Evolutionary conservation across 2,113 vertebrate genomes (phyloP), one percentile per base, ranked within the genome.

Genomic region (Mugil cephalus): DNA sequence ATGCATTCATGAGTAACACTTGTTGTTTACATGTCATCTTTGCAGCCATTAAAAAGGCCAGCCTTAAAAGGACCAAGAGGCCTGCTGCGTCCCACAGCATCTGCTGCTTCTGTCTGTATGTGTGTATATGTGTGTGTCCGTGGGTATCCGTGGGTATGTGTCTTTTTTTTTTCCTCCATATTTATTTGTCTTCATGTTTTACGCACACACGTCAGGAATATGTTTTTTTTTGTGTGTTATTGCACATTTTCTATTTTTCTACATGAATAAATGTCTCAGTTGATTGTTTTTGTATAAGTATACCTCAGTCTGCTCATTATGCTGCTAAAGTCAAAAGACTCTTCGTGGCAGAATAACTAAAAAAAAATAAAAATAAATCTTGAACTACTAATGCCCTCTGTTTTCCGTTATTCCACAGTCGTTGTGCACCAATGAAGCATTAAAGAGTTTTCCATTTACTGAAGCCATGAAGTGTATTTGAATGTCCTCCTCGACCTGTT

Each of bases 301-400:
- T 88, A 92, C 87, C 85, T 91, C 85, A 76, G 50, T 69, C 48
- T 88, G 75, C 18, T 76, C 40, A 38, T 82, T 53, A 77, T 86
- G 85, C 89, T 88, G 86, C 85, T 89, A 82, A 60, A 60, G 19
- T 69, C 34, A 62, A 71, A 67, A 72, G 24, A 60, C 5, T 76
- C 64, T 77, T 64, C 53, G 69, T 84, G 63, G 48, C 52, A 75
- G 74, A 69, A 66, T 42, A 74, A 79, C 79, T 67, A 82, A 30
- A 3, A 30, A 30, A 30, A 30, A 30, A 30, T 3, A 30, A 87
- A 67, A 60, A 66, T 18, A 46, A 61, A 42, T 69, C 11, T 52
- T 79, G 18, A 5, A 63, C 55, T 38, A 3, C 30, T 48, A 4
- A 15, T 6, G n/a, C 45, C 18, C 15, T 24, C 19, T 66, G 39